Evolutionary conservation across 2,888 invertebrate genomes (phyloP).

Genomic region (Phyllotreta striolata): DNA sequence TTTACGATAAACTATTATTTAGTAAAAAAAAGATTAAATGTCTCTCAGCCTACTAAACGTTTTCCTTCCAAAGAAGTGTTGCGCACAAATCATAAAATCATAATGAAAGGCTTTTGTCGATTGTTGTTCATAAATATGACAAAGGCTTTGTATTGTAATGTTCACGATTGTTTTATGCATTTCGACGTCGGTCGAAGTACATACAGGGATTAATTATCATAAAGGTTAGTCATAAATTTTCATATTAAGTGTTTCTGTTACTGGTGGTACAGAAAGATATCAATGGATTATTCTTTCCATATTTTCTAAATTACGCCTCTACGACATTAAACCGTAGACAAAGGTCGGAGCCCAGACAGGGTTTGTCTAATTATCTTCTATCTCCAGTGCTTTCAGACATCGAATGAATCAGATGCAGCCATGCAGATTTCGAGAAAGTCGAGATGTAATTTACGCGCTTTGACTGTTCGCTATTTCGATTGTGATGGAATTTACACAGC

Average conservation of each 20-base stretch:
- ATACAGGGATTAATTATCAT: slow-evolving; percentile 17
- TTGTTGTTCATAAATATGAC: slow-evolving; percentile 20
- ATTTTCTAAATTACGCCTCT: slow-evolving; percentile 12
- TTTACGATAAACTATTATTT: too few relatives aligned
- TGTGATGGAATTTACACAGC: too few relatives aligned
- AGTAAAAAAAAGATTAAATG: not conserved
- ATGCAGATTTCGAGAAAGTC: too few relatives aligned
- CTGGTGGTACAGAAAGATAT: slow-evolving; percentile 14
- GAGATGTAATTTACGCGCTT: too few relatives aligned
- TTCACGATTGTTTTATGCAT: slow-evolving; percentile 17
- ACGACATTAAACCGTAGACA: slow-evolving; percentile 10
- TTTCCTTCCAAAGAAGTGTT: slow-evolving; percentile 11
- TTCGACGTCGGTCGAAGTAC: slow-evolving; percentile 12
- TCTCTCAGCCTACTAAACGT: slow-evolving; percentile 13
- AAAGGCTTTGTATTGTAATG: slow-evolving; percentile 19
- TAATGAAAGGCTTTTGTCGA: slow-evolving; percentile 19
- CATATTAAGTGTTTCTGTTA: slow-evolving; percentile 17
- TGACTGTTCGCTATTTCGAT: too few relatives aligned
- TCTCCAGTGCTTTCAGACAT: not conserved
- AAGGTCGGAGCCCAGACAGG: slow-evolving; percentile 5
- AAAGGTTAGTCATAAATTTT: slow-evolving; percentile 19
- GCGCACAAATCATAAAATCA: slow-evolving; percentile 17
- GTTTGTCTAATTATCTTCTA: slow-evolving; percentile 7
- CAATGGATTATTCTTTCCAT: slow-evolving; percentile 9
- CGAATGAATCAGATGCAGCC: too few relatives aligned